phyloP scores from a whole-genome alignment of 2,113 vertebrate species.

The Perca flavescens region DNA sequence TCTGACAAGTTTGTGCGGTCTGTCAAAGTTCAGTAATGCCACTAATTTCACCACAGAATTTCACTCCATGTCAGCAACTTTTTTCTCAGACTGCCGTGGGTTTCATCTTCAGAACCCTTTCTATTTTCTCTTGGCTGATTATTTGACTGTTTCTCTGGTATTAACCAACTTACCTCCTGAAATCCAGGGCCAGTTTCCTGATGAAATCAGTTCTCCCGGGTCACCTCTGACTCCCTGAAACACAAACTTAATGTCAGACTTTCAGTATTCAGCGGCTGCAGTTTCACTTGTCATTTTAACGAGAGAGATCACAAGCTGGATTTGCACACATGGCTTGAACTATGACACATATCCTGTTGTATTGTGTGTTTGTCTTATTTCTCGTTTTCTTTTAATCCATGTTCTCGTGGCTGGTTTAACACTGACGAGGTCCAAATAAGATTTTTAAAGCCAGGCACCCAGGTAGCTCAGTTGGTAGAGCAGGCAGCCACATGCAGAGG shows the following conservation, averaged over 20 bases:
- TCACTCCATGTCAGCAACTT: constrained; percentile 1
- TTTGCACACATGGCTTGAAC: neutral
- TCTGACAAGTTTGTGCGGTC: neutral
- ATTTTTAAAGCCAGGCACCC: neutral
- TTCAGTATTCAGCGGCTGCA: neutral
- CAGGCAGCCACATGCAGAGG: too few species aligned
- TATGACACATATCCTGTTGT: neutral
- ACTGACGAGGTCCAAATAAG: neutral
- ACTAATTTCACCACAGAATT: constrained; percentile 18
- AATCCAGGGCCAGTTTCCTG: constrained; percentile 17
- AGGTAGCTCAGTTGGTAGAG: too few species aligned
- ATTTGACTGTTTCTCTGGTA: neutral
- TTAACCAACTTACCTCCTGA: constrained; percentile 53
- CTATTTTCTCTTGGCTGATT: neutral
- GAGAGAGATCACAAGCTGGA: neutral
- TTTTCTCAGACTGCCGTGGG: neutral
- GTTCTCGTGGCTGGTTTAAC: neutral
- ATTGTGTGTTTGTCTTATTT: neutral
- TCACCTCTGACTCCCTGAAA: constrained; percentile 76
- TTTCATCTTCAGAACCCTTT: neutral
- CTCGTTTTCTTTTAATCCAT: neutral
- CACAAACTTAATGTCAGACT: constrained; percentile 36
- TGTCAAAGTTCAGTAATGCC: neutral
- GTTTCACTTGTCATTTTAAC: neutral
- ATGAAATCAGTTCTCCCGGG: constrained; percentile 69